Evolutionary conservation across 1,140 invertebrate genomes (phyloP).

Genomic region (Danaus melanippus): DNA sequence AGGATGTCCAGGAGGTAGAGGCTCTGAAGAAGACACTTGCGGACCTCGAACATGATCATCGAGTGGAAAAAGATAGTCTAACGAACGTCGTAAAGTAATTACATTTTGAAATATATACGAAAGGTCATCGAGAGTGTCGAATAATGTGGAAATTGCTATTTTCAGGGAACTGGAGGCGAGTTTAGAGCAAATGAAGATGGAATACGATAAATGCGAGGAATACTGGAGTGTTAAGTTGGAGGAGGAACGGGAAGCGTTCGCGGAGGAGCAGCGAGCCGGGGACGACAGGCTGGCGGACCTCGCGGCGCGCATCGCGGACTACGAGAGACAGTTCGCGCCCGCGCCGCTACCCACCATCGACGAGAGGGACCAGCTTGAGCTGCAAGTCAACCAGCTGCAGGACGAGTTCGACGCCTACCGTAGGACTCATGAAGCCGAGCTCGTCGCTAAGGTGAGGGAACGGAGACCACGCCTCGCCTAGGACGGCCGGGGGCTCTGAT

Average conservation of each 20-base stretch:
- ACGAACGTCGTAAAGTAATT: constrained; percentile 35
- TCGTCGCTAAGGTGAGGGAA: constrained; percentile 14
- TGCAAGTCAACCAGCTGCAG: constrained; percentile 81
- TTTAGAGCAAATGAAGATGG: constrained; percentile 79
- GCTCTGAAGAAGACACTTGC: constrained; percentile 16
- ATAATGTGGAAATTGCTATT: constrained; percentile 2
- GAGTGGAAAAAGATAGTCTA: constrained; percentile 35
- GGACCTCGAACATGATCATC: constrained; percentile 20
- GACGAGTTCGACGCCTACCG: constrained; percentile 77
- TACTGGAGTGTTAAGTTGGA: constrained; percentile 86
- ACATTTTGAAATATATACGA: not conserved
- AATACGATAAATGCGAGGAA: constrained; percentile 88
- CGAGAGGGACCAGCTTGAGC: constrained; percentile 81
- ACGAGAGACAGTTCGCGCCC: constrained; percentile 81
- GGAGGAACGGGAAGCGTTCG: constrained; percentile 82
- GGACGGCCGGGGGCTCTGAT: constrained; percentile 61
- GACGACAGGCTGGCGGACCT: not conserved
- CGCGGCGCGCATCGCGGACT: constrained; percentile 75
- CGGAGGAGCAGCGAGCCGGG: constrained; percentile 80
- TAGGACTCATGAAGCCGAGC: constrained; percentile 26
- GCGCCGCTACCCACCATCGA: constrained; percentile 80
- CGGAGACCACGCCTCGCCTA: not conserved
- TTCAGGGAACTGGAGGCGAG: constrained; percentile 78
- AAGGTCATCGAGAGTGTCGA: too few species aligned
- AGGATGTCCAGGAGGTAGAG: constrained; percentile 2